Evolutionary conservation across 2,113 vertebrate species (phyloP).

Genomic region (Brevimyrus niger): DNA sequence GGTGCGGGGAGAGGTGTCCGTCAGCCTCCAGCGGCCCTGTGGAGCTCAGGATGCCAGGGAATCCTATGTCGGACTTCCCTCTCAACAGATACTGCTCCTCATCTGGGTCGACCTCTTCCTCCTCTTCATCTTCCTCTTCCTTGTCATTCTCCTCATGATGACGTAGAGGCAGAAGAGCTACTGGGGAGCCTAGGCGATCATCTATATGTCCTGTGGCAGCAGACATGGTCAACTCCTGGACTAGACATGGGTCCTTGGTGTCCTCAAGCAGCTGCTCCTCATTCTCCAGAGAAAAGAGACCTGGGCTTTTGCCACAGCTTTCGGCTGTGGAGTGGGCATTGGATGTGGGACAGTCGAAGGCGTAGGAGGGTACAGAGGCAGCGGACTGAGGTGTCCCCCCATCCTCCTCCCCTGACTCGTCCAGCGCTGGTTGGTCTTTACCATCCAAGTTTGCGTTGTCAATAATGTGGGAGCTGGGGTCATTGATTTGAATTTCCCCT

Average conservation of each 20-base stretch:
- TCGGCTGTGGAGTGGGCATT: constrained; percentile 59
- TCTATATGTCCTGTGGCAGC: neutral
- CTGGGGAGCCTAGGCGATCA: neutral
- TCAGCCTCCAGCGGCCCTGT: constrained; percentile 7
- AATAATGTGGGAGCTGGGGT: constrained; percentile 25
- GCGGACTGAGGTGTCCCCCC: constrained; percentile 56
- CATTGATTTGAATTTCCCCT: constrained; percentile 56
- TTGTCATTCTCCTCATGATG: neutral
- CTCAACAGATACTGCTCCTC: constrained; percentile 56
- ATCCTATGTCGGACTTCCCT: constrained; percentile 31
- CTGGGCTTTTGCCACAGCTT: constrained; percentile 64
- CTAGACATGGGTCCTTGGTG: constrained; percentile 43
- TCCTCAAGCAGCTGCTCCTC: constrained; percentile 54
- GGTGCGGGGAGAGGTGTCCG: constrained; percentile 15
- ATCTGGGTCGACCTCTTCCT: neutral
- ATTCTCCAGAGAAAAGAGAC: constrained; percentile 65
- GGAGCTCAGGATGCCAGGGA: constrained; percentile 16
- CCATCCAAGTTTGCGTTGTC: constrained; percentile 27
- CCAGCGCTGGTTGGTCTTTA: constrained; percentile 44
- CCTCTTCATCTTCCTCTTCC: neutral
- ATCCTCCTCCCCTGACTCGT: constrained; percentile 30
- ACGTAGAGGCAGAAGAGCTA: neutral
- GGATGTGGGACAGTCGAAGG: constrained; percentile 56
- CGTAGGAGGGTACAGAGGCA: constrained; percentile 57
- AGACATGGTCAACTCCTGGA: constrained; percentile 34